Conservation (phyloP, 2,888 invertebrate species). For the Nebria brevicollis region DNA sequence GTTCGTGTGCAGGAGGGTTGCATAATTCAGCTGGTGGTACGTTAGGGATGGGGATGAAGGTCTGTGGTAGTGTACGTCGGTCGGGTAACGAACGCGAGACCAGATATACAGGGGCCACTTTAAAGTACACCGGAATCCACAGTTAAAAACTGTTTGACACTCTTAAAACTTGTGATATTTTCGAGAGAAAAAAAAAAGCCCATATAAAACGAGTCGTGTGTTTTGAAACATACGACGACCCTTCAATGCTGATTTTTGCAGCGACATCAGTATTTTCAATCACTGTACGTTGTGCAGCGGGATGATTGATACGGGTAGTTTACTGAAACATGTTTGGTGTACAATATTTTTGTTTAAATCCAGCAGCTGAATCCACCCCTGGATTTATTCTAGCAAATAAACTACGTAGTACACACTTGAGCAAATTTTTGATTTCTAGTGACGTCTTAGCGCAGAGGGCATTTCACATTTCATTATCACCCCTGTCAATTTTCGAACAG, state of each 20-base stretch:
- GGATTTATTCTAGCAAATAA: neutral
- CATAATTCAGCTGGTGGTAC: slow-evolving; percentile 31
- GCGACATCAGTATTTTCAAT: neutral
- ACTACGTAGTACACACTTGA: neutral
- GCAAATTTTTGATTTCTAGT: neutral
- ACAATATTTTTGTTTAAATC: too few species aligned
- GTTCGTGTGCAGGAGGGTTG: slow-evolving; percentile 35
- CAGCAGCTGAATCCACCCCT: neutral
- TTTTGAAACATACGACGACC: neutral
- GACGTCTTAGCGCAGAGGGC: neutral
- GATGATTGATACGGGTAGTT: neutral
- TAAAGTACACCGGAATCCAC: neutral
- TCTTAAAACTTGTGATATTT: too few species aligned
- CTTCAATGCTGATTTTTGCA: neutral
- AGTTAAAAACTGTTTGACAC: neutral
- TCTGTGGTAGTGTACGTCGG: neutral
- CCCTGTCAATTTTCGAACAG: neutral
- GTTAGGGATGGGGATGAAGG: neutral
- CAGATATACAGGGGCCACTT: neutral
- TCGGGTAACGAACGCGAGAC: slow-evolving; percentile 35
- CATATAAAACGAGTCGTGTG: neutral
- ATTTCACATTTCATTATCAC: neutral
- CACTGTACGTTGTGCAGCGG: neutral
- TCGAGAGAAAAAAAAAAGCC: too few species aligned
- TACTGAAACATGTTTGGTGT: too few species aligned